A percentile compares a stretch with the other conserved stretches of the same genome.
Conservation (phyloP, 2,888 invertebrate genomes). For the Glyphotaelius pellucidus region DNA sequence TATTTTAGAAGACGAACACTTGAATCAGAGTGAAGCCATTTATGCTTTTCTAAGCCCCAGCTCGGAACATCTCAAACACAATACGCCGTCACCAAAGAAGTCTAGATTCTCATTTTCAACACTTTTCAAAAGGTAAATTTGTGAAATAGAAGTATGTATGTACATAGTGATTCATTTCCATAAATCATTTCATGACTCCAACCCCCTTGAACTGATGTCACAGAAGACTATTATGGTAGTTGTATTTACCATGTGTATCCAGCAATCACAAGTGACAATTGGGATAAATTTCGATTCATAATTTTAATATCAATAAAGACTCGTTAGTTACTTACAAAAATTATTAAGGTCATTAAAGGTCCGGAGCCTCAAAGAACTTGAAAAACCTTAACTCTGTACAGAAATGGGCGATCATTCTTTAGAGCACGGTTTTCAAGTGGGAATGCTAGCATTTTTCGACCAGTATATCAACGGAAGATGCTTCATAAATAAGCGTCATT, state of each 20-base stretch:
- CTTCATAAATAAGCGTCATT: no score
- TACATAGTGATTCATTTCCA: not conserved
- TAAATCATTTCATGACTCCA: not conserved
- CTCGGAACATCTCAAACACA: constrained; percentile 91
- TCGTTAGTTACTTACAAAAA: not conserved
- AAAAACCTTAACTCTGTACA: no score
- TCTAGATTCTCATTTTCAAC: constrained; percentile 91
- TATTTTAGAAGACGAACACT: constrained; percentile 89
- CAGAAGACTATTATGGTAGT: no score
- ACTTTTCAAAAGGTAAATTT: constrained; percentile 86
- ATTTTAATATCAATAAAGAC: not conserved
- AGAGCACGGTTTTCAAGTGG: no score
- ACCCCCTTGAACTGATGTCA: not conserved
- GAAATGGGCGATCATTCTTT: no score
- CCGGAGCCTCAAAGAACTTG: no score
- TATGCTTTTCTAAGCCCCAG: constrained; percentile 95
- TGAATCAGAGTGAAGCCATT: constrained; percentile 92
- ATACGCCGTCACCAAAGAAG: constrained; percentile 88
- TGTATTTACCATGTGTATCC: not conserved
- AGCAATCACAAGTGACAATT: not conserved
- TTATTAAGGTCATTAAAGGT: not conserved
- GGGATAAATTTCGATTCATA: not conserved
- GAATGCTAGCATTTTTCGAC: no score
- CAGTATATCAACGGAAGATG: no score
- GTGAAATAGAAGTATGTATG: no score